A percentile compares a stretch with the other conserved stretches of the same genome.
These are phyloP conservation scores for Diglossa cyanea DNA, from an alignment of 2,797 vertebrate genomes.

Conservation along the genomic window DNA sequence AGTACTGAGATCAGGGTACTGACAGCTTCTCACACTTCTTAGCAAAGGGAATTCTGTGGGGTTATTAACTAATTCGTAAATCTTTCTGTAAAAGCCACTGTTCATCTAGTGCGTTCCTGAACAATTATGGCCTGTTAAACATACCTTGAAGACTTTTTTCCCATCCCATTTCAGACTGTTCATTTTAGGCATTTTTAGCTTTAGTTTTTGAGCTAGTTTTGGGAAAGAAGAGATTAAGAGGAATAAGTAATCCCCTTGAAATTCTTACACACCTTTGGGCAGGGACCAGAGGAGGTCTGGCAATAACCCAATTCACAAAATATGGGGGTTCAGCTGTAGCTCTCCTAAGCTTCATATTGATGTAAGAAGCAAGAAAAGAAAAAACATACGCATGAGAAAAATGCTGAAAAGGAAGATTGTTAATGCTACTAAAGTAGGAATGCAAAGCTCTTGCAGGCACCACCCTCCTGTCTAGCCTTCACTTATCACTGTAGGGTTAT, in stretches of 20 bases:
- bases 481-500: background rate
- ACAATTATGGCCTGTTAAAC: background rate
- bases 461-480: background rate
- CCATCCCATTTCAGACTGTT: background rate
- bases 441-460: background rate
- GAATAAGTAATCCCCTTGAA: background rate
- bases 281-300: background rate
- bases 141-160: background rate
- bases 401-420: background rate
- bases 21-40: background rate
- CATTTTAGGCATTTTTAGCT: background rate
- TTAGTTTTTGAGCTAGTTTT: background rate
- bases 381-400: background rate
- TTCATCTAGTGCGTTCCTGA: background rate
- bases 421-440: background rate
- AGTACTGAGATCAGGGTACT: background rate
- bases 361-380: background rate
- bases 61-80: background rate
- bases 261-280: background rate
- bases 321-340: background rate
- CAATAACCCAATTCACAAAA: background rate
- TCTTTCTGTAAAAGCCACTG: background rate
- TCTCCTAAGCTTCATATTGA: rapidly evolving
- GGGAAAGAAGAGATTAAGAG: background rate
- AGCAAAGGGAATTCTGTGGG: background rate